A percentile compares a stretch with the other conserved stretches of the same genome.
Evolutionary conservation across 2,888 invertebrate genomes (phyloP).

Genomic region (Liopterus haemorrhoidalis): DNA sequence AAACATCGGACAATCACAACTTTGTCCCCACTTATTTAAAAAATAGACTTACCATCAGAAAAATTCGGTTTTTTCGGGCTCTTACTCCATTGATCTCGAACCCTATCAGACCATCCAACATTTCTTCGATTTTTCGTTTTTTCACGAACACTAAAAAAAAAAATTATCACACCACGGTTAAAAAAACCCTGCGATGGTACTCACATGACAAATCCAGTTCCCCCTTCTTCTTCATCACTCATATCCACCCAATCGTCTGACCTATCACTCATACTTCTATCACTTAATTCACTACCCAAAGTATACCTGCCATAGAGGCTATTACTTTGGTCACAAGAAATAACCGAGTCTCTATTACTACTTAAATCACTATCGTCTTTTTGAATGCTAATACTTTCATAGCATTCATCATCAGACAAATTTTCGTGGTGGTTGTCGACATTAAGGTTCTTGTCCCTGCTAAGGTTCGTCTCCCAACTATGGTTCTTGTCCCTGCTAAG

Average conservation of each 20-base stretch:
- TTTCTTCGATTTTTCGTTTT: conserved; percentile 49
- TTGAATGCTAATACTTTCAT: no score
- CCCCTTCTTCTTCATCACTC: conserved; percentile 51
- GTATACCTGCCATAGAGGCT: conserved; percentile 52
- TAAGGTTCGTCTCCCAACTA: no score
- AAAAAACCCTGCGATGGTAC: conserved; percentile 36
- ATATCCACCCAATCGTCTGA: conserved; percentile 65
- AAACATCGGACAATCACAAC: no score
- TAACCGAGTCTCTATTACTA: conserved; percentile 45
- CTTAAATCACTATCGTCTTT: conserved; percentile 21
- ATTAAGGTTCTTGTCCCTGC: no score
- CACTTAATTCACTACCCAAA: conserved; percentile 41
- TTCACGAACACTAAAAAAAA: conserved; percentile 51
- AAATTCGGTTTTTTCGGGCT: conserved; percentile 47
- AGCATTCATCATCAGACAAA: no score
- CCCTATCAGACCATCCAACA: conserved; percentile 60
- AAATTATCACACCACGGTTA: background rate
- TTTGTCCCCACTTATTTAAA: no score
- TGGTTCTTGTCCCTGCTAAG: no score
- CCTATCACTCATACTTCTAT: conserved; percentile 54
- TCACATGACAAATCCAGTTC: conserved; percentile 53
- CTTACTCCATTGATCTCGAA: conserved; percentile 58
- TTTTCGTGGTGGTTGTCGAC: no score
- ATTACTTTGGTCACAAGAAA: conserved; percentile 57
- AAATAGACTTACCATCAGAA: no score